These are phyloP conservation scores for Sarcoramphus papa DNA, from an alignment of 2,797 vertebrate species.

Conservation along the genomic window DNA sequence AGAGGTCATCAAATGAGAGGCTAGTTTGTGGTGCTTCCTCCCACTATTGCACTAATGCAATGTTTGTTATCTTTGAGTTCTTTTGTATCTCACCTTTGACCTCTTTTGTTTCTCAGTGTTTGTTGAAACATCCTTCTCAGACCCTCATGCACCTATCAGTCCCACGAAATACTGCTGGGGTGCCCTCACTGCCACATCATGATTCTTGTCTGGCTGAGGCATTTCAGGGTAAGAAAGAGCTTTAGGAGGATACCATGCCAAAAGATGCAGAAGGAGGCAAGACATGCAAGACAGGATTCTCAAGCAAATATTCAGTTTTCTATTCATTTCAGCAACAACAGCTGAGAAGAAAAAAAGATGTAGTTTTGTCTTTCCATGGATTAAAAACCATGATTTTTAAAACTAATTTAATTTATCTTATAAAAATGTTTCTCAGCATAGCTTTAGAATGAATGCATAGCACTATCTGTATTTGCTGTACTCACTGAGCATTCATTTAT, in stretches of 20 bases:
- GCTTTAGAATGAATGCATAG: neutral
- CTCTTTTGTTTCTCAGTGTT: neutral
- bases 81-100: neutral
- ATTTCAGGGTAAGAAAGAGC: neutral
- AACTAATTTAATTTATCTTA: neutral
- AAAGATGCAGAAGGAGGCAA: neutral
- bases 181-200: neutral
- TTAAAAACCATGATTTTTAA: fast-evolving
- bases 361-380: neutral
- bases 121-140: neutral
- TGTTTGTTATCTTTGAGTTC: neutral
- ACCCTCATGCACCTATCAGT: neutral
- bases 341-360: neutral
- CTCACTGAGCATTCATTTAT: neutral
- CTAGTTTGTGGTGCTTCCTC: neutral
- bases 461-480: neutral
- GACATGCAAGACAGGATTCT: neutral
- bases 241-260: neutral
- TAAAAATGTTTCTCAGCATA: neutral
- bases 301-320: neutral
- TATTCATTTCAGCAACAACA: neutral
- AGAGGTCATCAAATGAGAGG: neutral
- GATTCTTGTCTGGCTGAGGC: neutral
- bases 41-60: neutral
- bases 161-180: neutral